These are phyloP conservation scores for Lichenostomus cassidix DNA, from an alignment of 2,113 vertebrate genomes.

Conservation along the genomic window DNA sequence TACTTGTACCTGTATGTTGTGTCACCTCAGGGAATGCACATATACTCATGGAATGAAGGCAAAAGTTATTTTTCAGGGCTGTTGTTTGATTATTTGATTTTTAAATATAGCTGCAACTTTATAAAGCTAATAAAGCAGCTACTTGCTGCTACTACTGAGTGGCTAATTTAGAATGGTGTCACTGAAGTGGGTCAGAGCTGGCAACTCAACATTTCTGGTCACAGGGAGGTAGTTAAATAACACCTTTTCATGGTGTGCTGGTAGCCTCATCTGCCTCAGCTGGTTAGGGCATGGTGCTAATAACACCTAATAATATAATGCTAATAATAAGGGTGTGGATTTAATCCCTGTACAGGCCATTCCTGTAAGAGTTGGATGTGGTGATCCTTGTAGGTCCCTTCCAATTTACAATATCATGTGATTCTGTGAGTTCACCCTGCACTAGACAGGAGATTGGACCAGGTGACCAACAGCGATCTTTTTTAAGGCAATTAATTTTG, in stretches of 20 bases:
- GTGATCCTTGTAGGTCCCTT: background rate
- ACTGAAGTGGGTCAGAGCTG: background rate
- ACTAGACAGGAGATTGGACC: background rate
- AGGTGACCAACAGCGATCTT: background rate
- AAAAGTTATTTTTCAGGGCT: background rate
- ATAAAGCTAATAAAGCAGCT: background rate
- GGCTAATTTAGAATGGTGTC: rapidly evolving
- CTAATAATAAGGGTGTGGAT: background rate
- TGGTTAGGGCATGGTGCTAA: background rate
- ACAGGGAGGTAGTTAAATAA: background rate
- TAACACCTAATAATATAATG: too few species aligned
- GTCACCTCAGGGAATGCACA: background rate
- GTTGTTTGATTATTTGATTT: background rate
- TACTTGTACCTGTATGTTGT: rapidly evolving
- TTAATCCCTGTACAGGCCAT: background rate
- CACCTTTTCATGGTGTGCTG: background rate
- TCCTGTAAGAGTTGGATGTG: background rate
- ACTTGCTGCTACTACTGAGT: background rate
- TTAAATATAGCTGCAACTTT: background rate
- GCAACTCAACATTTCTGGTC: background rate
- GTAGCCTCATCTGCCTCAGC: background rate
- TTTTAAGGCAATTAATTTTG: background rate
- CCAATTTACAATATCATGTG: background rate
- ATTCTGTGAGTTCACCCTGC: background rate
- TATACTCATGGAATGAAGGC: background rate